Conservation (phyloP, 2,888 invertebrate genomes). For the Geotrupes spiniger region DNA sequence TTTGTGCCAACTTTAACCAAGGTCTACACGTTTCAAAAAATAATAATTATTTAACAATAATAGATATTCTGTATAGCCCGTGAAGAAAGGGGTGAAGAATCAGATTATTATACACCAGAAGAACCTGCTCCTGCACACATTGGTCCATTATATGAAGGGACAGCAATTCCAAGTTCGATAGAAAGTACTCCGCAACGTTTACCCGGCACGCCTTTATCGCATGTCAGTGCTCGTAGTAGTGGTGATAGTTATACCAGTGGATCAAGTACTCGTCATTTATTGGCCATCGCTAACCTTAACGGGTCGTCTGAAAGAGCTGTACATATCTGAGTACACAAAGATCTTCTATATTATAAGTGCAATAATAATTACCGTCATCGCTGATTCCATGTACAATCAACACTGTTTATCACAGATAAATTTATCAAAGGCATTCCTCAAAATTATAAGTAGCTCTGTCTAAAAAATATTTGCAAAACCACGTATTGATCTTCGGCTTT, state of each 20-base stretch:
- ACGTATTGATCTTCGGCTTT: too few species aligned
- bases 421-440: too few species aligned
- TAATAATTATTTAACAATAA: neutral
- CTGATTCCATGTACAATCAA: too few species aligned
- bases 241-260: slow-evolving; percentile 80
- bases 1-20: too few species aligned
- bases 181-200: slow-evolving; percentile 49
- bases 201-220: slow-evolving; percentile 67
- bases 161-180: slow-evolving; percentile 37
- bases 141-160: slow-evolving; percentile 57
- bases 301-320: slow-evolving; percentile 38
- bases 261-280: slow-evolving; percentile 73
- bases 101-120: slow-evolving; percentile 77
- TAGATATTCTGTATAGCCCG: slow-evolving; percentile 14
- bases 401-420: too few species aligned
- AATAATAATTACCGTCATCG: too few species aligned
- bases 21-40: neutral
- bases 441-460: too few species aligned
- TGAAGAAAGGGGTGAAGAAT: slow-evolving; percentile 62
- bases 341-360: neutral
- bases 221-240: slow-evolving; percentile 68
- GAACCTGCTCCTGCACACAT: slow-evolving; percentile 68
- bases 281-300: slow-evolving; percentile 53
- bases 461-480: too few species aligned
- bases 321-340: slow-evolving; percentile 35